Conservation (phyloP, 2,797 vertebrate genomes). For the Kryptopterus vitreolus region DNA sequence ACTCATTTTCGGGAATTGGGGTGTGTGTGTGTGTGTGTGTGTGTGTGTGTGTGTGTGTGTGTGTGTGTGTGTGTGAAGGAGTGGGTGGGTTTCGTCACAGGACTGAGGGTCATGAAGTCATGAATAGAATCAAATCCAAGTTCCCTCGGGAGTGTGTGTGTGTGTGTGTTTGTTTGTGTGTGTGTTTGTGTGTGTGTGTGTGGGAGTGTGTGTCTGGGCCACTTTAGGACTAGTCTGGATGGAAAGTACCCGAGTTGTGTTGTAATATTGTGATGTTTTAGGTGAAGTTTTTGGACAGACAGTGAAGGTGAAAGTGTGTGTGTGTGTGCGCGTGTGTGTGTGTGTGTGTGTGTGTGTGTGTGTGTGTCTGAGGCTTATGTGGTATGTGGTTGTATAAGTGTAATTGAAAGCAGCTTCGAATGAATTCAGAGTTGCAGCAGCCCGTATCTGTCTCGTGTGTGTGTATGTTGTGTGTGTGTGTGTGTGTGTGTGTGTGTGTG, state of each 20-base stretch:
- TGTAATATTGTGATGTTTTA: conserved; percentile 16
- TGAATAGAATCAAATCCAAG: conserved; percentile 30
- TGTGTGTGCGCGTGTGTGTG: conserved; percentile 28
- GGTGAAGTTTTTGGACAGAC: conserved; percentile 21
- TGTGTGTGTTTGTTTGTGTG: conserved; percentile 39
- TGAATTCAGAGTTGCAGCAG: background rate
- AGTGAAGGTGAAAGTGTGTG: background rate
- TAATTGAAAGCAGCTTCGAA: conserved; percentile 68
- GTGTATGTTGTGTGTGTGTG: too few relatives aligned
- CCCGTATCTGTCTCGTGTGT: conserved; percentile 10
- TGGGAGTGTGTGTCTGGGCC: conserved; percentile 17
- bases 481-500: conserved; percentile 35
- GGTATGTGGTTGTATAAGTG: conserved; percentile 63
- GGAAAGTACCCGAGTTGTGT: conserved; percentile 18
- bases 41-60: conserved; percentile 41
- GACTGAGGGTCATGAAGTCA: conserved; percentile 25
- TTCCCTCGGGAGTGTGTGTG: conserved; percentile 27
- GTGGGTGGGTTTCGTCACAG: conserved; percentile 49
- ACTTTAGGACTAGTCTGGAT: background rate
- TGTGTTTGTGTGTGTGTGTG: conserved; percentile 32
- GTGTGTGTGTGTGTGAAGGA: conserved; percentile 41
- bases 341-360: background rate
- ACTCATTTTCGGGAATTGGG: conserved; percentile 70
- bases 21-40: conserved; percentile 32
- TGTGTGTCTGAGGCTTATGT: conserved; percentile 14